Conservation (phyloP, 2,888 invertebrate species). For the Branchellion lobata region DNA sequence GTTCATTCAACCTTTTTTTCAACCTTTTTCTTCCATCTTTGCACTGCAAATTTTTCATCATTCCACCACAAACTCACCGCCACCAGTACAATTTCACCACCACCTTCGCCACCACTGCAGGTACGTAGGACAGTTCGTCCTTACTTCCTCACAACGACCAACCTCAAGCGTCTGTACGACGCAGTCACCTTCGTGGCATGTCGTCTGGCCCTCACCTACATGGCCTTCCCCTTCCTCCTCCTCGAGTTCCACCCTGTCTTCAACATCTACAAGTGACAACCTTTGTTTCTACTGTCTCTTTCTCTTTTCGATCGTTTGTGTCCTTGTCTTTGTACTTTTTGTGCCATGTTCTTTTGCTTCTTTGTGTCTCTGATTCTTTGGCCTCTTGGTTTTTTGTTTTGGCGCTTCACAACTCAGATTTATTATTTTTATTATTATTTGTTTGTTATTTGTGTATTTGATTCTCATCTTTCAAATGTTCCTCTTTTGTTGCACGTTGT, state of each 20-base stretch:
- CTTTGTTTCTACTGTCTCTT: background rate
- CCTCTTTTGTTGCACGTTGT: too few species aligned
- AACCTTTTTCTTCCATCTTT: too few species aligned
- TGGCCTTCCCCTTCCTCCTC: constrained; percentile 86
- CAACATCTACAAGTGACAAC: constrained; percentile 69
- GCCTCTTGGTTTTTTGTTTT: too few species aligned
- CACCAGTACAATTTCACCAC: background rate
- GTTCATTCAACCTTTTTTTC: too few species aligned
- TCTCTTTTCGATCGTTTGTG: background rate
- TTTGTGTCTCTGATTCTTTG: background rate
- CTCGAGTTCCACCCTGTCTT: constrained; percentile 79
- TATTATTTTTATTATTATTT: too few species aligned
- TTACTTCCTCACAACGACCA: constrained; percentile 67
- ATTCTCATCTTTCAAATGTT: too few species aligned
- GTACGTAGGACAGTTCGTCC: constrained; percentile 78
- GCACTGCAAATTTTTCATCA: too few species aligned
- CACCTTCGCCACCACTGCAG: constrained; percentile 64
- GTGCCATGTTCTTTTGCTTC: background rate
- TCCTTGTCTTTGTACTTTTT: background rate
- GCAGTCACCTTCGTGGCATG: constrained; percentile 77
- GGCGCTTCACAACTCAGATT: too few species aligned
- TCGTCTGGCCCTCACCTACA: constrained; percentile 81
- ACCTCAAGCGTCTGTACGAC: constrained; percentile 70
- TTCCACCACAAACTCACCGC: background rate
- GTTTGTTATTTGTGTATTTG: too few species aligned